Evolutionary conservation across 1,140 invertebrate genomes (phyloP).

Genomic region (Heterodera schachtii): DNA sequence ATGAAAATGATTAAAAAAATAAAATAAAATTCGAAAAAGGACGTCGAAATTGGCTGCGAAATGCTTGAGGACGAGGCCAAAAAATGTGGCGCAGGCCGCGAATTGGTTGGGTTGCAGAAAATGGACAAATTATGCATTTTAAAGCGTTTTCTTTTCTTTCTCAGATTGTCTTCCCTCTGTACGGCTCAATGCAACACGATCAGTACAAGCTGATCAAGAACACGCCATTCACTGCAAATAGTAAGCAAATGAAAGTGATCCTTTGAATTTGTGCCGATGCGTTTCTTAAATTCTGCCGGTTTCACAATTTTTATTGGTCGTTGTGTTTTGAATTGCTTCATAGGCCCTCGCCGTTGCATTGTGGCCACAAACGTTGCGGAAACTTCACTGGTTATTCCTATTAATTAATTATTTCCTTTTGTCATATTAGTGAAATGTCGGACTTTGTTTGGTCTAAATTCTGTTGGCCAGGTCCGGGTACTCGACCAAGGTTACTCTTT

Average conservation of each 20-base stretch:
- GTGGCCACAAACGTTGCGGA: conserved; percentile 69
- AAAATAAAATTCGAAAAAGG: conserved; percentile 68
- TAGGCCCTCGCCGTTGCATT: conserved; percentile 64
- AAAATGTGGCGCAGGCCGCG: conserved; percentile 74
- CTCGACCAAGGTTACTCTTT: too few relatives aligned
- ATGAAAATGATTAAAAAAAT: conserved; percentile 62
- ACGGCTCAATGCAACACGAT: conserved; percentile 81
- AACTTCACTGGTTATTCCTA: conserved; percentile 3
- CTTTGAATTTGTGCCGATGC: too few relatives aligned
- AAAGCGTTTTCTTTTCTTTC: too few relatives aligned
- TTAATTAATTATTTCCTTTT: background rate
- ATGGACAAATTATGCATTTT: too few relatives aligned
- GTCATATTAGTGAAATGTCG: too few relatives aligned
- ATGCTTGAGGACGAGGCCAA: conserved; percentile 74
- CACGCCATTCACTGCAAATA: conserved; percentile 57
- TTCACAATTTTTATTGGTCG: background rate
- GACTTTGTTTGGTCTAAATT: too few relatives aligned
- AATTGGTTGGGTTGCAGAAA: conserved; percentile 75
- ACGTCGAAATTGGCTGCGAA: conserved; percentile 75
- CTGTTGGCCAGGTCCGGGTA: too few relatives aligned
- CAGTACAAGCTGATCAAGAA: conserved; percentile 71
- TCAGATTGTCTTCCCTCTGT: conserved; percentile 70
- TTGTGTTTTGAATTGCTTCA: background rate
- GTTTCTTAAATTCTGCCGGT: too few relatives aligned
- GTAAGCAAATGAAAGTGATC: too few relatives aligned